These are phyloP conservation scores for Corythoichthys haematopterus DNA, from an alignment of 2,113 vertebrate species.

Conservation along the genomic window DNA sequence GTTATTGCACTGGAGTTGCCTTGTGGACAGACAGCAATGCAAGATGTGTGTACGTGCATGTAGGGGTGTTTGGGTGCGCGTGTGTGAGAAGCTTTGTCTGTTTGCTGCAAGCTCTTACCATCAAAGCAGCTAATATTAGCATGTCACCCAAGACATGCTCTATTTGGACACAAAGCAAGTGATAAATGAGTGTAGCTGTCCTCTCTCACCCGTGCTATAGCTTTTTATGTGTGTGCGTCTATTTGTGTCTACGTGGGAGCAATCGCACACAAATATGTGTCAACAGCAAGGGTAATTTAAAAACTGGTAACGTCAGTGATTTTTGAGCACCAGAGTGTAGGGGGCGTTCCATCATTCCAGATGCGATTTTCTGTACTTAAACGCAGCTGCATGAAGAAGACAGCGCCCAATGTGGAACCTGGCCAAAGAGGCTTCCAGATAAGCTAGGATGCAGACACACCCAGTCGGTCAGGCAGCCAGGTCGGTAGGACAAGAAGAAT, in stretches of 20 bases:
- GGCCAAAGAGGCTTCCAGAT: conserved; percentile 74
- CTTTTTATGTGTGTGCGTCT: conserved; percentile 26
- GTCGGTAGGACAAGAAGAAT: conserved; percentile 51
- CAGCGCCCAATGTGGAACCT: conserved; percentile 65
- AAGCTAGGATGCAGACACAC: conserved; percentile 57
- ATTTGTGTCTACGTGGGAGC: conserved; percentile 11
- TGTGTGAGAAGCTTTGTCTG: conserved; percentile 39
- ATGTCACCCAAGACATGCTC: conserved; percentile 48
- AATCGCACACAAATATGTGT: not conserved
- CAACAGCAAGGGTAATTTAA: conserved; percentile 13
- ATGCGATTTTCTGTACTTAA: conserved; percentile 56
- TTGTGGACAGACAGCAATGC: not conserved
- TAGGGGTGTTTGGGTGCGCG: conserved; percentile 1
- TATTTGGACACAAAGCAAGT: conserved; percentile 65
- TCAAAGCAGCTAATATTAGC: conserved; percentile 72
- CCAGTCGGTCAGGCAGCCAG: conserved; percentile 41
- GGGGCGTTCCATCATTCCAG: conserved; percentile 37
- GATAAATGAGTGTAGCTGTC: conserved; percentile 54
- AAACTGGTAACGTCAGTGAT: conserved; percentile 23
- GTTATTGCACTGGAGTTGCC: not conserved
- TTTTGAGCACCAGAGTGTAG: conserved; percentile 4
- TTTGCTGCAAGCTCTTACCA: conserved; percentile 31
- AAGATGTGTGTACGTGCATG: not conserved
- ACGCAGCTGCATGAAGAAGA: conserved; percentile 61
- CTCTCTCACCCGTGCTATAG: not conserved